Base-by-base conservation (phyloP, 2,797 vertebrate species). In the Squalus acanthias region DNA sequence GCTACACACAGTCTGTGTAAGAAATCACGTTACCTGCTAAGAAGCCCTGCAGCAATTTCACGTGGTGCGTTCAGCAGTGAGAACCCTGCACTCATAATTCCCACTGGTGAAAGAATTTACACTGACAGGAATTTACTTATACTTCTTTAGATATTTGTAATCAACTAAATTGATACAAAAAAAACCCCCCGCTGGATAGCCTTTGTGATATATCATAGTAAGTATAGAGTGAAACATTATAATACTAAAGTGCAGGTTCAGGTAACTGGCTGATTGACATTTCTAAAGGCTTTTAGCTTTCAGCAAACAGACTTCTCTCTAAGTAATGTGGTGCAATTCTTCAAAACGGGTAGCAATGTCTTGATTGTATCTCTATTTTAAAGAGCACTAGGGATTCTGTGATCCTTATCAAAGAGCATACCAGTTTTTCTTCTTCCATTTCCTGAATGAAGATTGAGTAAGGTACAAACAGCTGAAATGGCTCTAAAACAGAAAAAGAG, bases 331-430 rank as follows among this genome's bases (percentile, higher is more conserved):
- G 4, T 50, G 69, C 46, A 72, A 95, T 95, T 95, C 69, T 29
- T 95, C 69, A 95, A 95, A 93, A 95, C 22, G 1, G 46, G 93
- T 29, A 70, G 50, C 46, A 74, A 95, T 53, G 8, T 72, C 69
- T 74, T 50, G 93, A 50, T 74, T 74, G 93, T 72, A 95, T 74
- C 46, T 46, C 39, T 95, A 57, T 57, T 74, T 72, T 74, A 95
- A 95, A 95, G 70, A 95, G 4, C 67, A 95, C 26, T 13, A 74
- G 10, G 4, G 67, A 95, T 95, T 95, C 39, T 74, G 50, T 74
- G 67, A 95, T 74, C 39, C 26, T 53, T 72, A 95, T 95, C 70
- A 57, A 57, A 74, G 26, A 74, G 12, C 50, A 33, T n/a, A n/a
- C 69, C 0, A 72, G 67, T 29, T 53, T 70, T 70, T 29, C 24